phyloP scores from a whole-genome alignment of 2,888 invertebrate genomes.

The Clitarchus hookeri region DNA sequence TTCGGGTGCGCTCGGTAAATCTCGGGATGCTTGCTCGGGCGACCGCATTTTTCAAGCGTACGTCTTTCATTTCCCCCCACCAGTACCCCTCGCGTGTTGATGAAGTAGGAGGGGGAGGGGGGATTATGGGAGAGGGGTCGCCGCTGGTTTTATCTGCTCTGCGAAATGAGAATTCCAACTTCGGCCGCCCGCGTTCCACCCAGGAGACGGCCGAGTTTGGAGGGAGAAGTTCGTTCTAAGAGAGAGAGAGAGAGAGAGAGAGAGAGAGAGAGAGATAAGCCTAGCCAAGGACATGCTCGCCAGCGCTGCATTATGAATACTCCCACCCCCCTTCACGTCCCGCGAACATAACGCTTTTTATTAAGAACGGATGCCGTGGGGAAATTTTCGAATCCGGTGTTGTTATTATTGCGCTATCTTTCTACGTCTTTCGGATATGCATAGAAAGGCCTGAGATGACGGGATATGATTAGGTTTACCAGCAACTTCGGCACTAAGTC shows the following conservation, averaged over 20 bases:
- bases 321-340: neutral
- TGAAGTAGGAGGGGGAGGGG: too few species aligned
- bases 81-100: neutral
- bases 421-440: too few species aligned
- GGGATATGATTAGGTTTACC: too few species aligned
- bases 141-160: slow-evolving; percentile 1
- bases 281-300: neutral
- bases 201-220: neutral
- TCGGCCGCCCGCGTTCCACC: neutral
- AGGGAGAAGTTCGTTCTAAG: neutral
- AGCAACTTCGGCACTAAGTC: too few species aligned
- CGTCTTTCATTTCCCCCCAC: too few species aligned
- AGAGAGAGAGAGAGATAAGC: too few species aligned
- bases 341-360: neutral
- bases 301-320: neutral
- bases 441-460: too few species aligned
- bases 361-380: neutral
- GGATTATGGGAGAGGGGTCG: neutral
- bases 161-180: slow-evolving; percentile 9
- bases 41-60: too few species aligned
- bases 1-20: too few species aligned
- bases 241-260: neutral
- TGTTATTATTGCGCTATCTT: neutral
- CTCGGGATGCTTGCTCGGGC: too few species aligned
- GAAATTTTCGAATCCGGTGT: neutral